These are phyloP conservation scores for Sebastiscus albofasciatus DNA, from an alignment of 2,797 vertebrate species.

Conservation along the genomic window DNA sequence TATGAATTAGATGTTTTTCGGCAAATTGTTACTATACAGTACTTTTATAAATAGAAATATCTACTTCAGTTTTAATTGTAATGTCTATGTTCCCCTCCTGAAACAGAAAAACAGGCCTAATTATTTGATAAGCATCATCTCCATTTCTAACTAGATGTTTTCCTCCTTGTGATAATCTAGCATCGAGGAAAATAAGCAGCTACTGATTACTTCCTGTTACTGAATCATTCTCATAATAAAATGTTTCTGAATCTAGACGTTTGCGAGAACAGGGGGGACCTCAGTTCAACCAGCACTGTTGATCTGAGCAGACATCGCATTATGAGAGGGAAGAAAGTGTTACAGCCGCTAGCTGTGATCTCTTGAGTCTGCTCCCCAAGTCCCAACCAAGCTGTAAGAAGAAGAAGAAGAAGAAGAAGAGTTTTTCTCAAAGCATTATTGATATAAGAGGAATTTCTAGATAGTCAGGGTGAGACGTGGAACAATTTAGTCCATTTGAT, in stretches of 20 bases:
- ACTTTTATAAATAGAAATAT: background rate
- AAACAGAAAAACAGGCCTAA: background rate
- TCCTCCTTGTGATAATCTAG: background rate
- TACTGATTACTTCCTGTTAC: conserved; percentile 27
- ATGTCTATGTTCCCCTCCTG: background rate
- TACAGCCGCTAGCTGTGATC: background rate
- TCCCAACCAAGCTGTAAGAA: background rate
- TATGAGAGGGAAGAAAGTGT: background rate
- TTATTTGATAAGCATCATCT: conserved; percentile 7
- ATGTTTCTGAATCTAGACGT: conserved; percentile 8
- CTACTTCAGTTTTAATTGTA: background rate
- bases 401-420: background rate
- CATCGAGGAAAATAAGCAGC: conserved; percentile 18
- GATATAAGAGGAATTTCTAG: conserved; percentile 1
- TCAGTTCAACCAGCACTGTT: background rate
- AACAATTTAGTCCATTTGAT: background rate
- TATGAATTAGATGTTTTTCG: background rate
- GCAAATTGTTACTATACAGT: background rate
- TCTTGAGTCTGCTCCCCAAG: background rate
- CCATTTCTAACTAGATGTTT: conserved; percentile 9
- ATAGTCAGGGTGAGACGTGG: background rate
- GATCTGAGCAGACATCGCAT: conserved; percentile 6
- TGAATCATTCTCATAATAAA: conserved; percentile 11
- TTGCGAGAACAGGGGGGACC: background rate
- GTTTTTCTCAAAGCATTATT: conserved; percentile 6